Conservation (phyloP, 1,140 invertebrate genomes). For the Theocolax elegans region DNA sequence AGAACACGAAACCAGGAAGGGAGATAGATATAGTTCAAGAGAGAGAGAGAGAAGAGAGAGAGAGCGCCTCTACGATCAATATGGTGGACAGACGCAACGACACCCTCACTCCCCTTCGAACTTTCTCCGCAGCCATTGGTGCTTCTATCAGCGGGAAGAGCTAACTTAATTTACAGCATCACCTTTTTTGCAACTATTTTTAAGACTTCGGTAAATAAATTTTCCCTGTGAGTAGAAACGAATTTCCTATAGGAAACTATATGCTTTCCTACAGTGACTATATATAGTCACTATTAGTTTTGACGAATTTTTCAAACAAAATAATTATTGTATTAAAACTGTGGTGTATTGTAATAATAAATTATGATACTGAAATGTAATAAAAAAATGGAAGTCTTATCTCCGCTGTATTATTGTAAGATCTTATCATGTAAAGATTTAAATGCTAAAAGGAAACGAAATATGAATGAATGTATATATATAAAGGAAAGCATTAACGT, state of each 20-base stretch:
- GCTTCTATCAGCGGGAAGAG: constrained; percentile 45
- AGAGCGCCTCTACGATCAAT: constrained; percentile 66
- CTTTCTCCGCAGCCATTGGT: not conserved
- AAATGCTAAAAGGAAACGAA: not conserved
- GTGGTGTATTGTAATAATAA: too few species aligned
- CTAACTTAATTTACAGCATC: constrained; percentile 62
- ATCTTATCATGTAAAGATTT: too few species aligned
- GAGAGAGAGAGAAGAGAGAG: constrained; percentile 37
- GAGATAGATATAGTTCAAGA: constrained; percentile 11
- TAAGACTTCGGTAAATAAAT: too few species aligned
- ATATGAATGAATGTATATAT: not conserved
- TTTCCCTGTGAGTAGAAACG: too few species aligned
- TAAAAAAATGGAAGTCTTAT: too few species aligned
- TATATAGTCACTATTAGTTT: too few species aligned
- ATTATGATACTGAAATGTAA: too few species aligned
- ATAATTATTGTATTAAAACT: too few species aligned
- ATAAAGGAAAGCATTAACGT: not conserved
- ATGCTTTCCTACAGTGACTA: too few species aligned
- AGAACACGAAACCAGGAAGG: not conserved
- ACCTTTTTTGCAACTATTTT: constrained; percentile 44
- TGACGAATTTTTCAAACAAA: too few species aligned
- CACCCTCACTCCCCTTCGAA: constrained; percentile 45
- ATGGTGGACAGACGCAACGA: constrained; percentile 67
- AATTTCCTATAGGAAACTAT: too few species aligned
- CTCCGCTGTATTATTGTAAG: too few species aligned